Percentiles rank a stretch among this genome's conserved stretches.
Conservation (phyloP, 2,797 vertebrate genomes). For the Natrix natrix region DNA sequence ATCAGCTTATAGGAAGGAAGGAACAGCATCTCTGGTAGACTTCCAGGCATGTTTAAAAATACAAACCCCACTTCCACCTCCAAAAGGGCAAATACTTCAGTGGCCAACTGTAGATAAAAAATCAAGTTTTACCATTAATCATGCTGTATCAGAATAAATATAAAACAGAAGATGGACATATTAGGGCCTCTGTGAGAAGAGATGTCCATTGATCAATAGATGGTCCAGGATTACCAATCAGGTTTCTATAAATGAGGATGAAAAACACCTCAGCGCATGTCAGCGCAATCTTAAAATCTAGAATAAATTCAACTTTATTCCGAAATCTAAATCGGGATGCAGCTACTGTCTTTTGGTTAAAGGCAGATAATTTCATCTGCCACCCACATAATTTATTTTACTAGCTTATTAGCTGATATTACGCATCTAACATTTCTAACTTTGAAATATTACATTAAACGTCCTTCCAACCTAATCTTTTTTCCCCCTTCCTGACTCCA, state of each 20-base stretch:
- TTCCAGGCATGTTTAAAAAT: not conserved
- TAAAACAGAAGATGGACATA: not conserved
- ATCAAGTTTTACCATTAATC: not conserved
- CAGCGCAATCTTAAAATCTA: not conserved
- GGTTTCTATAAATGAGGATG: not conserved
- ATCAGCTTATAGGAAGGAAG: not conserved
- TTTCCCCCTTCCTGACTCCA: not conserved
- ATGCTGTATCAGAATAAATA: not conserved
- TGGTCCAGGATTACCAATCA: not conserved
- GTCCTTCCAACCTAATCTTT: not conserved
- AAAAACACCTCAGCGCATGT: not conserved
- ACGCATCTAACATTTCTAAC: not conserved
- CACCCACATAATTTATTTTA: not conserved
- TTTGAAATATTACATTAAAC: not conserved
- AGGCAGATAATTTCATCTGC: not conserved
- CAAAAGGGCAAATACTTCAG: not conserved
- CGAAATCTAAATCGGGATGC: not conserved
- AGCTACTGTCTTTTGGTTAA: not conserved
- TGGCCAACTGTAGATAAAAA: not conserved
- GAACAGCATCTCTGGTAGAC: not conserved
- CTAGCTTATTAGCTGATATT: not conserved
- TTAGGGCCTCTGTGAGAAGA: not conserved
- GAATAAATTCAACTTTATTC: not conserved
- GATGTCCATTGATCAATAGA: not conserved
- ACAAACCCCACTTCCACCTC: not conserved